Evolutionary conservation across 2,113 vertebrate species (phyloP), one percentile per base, ranked within the genome.

Genomic region (Psilopogon haemacephalus): DNA sequence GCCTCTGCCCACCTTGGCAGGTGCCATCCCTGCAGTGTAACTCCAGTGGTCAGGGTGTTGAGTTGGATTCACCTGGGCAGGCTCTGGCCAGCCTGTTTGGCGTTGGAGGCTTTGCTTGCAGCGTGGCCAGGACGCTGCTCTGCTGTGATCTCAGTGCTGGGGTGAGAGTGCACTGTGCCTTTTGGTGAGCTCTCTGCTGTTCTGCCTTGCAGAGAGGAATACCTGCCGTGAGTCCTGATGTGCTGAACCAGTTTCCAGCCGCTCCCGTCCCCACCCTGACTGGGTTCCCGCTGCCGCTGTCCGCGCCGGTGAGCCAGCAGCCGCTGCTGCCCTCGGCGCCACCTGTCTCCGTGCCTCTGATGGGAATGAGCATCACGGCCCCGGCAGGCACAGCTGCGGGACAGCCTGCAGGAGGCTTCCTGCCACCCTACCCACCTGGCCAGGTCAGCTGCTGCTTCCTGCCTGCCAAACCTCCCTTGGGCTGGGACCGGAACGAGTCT

Each of bases 231-330:
- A 99, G 98, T 94, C 97, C 99, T 14, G 99, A 99, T 20, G 98
- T 98, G 88, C 97, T 99, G 83, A 98, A 96, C 97, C 99, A 99
- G 97, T 99, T 99, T 82, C 98, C 99, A 16, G 97, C 98, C 12
- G 98, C 99, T n/a, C 99, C 99, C 1, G 95, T 99, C 54, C 99
- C 99, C 92, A 99, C 98, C 46, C 93, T 99, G 86, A 98, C 97
- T 7, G 98, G 98, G 12, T 97, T 99, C 94, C 96, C 98, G 6
- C 95, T 99, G 97, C 95, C 98, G 12, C 97, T 99, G 95, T 97
- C 99, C 5, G 56, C 97, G 2, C 78, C 98, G 8, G 97, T 98
- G 95, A 98, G 98, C 94, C 98, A 98, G 80, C 96, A 97, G 13
- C 76, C 97, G 1, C 95, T 97, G 90, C 81, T 98, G 92, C 83